phyloP scores from a whole-genome alignment of 2,888 invertebrate genomes.

The Limnephilus lunatus region DNA sequence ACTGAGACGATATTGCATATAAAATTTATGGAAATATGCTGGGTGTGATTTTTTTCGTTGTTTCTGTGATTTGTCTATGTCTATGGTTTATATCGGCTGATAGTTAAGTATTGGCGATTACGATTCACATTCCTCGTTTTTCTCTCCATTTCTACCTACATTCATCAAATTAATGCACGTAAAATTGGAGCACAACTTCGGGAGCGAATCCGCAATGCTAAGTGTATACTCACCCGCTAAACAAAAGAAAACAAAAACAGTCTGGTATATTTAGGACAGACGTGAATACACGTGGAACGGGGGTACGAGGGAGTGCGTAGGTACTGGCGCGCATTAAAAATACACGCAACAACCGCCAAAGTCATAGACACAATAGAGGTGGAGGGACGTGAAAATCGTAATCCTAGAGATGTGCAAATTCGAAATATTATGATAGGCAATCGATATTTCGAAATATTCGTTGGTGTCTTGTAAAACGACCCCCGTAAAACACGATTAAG shows the following conservation, averaged over 20 bases:
- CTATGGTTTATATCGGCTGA: not conserved
- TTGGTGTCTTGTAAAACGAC: no score
- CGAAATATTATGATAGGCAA: not conserved
- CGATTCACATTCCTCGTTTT: not conserved
- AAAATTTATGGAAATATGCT: not conserved
- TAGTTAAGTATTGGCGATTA: not conserved
- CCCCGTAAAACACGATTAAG: not conserved
- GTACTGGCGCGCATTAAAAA: not conserved
- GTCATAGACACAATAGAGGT: constrained; percentile 16
- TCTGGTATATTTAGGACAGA: constrained; percentile 24
- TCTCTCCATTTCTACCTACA: not conserved
- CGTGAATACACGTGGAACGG: constrained; percentile 10
- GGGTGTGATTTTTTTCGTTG: not conserved
- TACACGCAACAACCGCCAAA: constrained; percentile 33
- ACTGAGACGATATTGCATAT: not conserved
- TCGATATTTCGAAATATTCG: not conserved
- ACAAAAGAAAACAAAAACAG: constrained; percentile 1
- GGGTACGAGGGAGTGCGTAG: not conserved
- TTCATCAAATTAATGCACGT: not conserved
- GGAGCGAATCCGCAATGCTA: constrained; percentile 13
- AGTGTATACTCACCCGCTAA: not conserved
- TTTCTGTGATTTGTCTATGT: not conserved
- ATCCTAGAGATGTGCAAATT: not conserved
- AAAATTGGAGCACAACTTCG: constrained; percentile 25
- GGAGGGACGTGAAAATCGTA: not conserved